phyloP scores from a whole-genome alignment of 2,113 vertebrate species.

The Tetrao urogallus region DNA sequence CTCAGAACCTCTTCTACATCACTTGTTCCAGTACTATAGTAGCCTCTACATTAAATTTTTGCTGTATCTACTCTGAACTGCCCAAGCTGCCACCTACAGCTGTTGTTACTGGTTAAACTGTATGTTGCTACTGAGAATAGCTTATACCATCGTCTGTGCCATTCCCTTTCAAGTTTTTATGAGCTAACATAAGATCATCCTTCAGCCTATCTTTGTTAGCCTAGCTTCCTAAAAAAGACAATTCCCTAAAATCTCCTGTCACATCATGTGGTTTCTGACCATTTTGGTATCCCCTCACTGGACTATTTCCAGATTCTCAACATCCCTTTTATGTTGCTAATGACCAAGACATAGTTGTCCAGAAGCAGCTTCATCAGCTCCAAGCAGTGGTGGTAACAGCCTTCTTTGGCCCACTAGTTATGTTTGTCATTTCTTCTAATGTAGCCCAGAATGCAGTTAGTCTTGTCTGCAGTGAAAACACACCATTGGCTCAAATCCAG shows the following conservation, averaged over 20 bases:
- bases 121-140: not conserved
- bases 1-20: not conserved
- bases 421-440: not conserved
- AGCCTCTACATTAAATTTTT: not conserved
- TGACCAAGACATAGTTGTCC: not conserved
- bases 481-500: not conserved
- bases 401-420: not conserved
- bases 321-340: not conserved
- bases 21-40: not conserved
- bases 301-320: not conserved
- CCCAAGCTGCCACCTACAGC: not conserved
- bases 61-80: not conserved
- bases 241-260: not conserved
- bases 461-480: not conserved
- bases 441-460: rapidly evolving
- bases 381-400: not conserved
- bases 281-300: not conserved
- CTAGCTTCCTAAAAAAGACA: not conserved
- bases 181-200: not conserved
- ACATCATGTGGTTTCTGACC: not conserved
- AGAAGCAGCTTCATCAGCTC: not conserved
- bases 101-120: not conserved
- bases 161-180: not conserved
- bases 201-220: not conserved
- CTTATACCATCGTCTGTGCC: not conserved